These are phyloP conservation scores for Proterorhinus semilunaris DNA, from an alignment of 2,113 vertebrate genomes.

Conservation along the genomic window DNA sequence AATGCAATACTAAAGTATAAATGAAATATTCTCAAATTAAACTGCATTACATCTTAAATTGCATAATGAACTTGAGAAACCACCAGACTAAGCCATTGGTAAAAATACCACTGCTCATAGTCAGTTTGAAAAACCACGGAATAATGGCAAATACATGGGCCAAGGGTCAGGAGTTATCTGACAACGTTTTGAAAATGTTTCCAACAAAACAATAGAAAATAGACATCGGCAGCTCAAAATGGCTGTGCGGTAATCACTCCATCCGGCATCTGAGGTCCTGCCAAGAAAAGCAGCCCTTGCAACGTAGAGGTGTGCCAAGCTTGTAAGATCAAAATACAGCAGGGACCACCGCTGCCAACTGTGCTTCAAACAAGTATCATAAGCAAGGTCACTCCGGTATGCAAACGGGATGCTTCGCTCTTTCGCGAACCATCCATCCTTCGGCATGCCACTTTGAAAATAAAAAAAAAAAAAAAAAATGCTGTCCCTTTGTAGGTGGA, in stretches of 20 bases:
- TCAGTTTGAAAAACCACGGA: too few species aligned
- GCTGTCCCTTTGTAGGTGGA: background rate
- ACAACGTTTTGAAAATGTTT: background rate
- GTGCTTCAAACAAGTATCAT: background rate
- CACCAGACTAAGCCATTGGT: too few species aligned
- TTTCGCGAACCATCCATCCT: background rate
- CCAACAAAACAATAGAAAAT: background rate
- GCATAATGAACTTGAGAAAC: too few species aligned
- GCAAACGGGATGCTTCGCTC: background rate
- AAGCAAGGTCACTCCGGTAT: background rate
- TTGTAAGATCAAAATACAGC: background rate
- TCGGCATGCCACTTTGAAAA: background rate
- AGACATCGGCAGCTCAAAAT: background rate
- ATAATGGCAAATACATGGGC: too few species aligned
- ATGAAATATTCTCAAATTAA: too few species aligned
- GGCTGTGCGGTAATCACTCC: background rate
- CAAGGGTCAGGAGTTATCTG: too few species aligned
- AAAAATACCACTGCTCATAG: too few species aligned
- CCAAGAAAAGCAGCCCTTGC: background rate
- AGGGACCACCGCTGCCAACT: slow-evolving; percentile 2
- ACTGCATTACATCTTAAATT: too few species aligned
- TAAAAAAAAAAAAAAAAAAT: background rate
- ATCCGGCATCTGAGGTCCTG: background rate
- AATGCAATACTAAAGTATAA: too few species aligned
- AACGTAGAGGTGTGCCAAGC: slow-evolving; percentile 2